Percentiles rank a stretch among this genome's conserved stretches.
Conservation (phyloP, 2,888 invertebrate genomes). For the Ditylenchus weischeri region DNA sequence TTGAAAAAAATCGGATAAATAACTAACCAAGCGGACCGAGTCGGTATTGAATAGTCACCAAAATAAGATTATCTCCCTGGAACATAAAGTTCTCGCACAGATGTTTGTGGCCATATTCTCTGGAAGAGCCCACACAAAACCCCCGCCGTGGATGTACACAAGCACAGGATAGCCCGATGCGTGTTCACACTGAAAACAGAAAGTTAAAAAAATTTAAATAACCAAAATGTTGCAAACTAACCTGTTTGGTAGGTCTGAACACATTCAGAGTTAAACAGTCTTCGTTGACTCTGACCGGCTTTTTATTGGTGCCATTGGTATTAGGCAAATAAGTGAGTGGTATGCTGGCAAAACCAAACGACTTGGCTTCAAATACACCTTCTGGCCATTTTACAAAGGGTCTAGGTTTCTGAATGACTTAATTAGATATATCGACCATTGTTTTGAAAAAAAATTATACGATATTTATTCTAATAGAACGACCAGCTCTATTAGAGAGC, state of each 20-base stretch:
- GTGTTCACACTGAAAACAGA: constrained; percentile 4
- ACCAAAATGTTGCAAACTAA: not conserved
- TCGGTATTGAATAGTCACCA: constrained; percentile 87
- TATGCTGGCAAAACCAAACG: constrained; percentile 40
- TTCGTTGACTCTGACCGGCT: constrained; percentile 63
- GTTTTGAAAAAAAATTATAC: too few species aligned
- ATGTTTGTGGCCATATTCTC: constrained; percentile 42
- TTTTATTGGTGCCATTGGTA: too few species aligned
- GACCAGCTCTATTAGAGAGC: too few species aligned
- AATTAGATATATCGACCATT: too few species aligned
- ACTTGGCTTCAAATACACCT: constrained; percentile 34
- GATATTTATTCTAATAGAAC: too few species aligned
- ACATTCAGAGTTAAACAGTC: constrained; percentile 90
- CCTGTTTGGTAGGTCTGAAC: constrained; percentile 69
- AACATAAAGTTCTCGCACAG: constrained; percentile 40
- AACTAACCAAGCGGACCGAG: constrained; percentile 76
- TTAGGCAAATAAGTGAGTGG: constrained; percentile 10
- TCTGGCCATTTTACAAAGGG: constrained; percentile 43
- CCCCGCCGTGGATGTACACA: constrained; percentile 94
- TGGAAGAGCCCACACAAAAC: constrained; percentile 71
- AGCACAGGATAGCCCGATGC: constrained; percentile 70
- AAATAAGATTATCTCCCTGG: constrained; percentile 75
- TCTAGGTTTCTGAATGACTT: constrained; percentile 41
- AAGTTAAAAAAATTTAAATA: not conserved
- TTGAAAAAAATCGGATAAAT: too few species aligned